These are phyloP conservation scores for Coecobrya sp. DNA, from an alignment of 2,888 invertebrate species.

Conservation along the genomic window DNA sequence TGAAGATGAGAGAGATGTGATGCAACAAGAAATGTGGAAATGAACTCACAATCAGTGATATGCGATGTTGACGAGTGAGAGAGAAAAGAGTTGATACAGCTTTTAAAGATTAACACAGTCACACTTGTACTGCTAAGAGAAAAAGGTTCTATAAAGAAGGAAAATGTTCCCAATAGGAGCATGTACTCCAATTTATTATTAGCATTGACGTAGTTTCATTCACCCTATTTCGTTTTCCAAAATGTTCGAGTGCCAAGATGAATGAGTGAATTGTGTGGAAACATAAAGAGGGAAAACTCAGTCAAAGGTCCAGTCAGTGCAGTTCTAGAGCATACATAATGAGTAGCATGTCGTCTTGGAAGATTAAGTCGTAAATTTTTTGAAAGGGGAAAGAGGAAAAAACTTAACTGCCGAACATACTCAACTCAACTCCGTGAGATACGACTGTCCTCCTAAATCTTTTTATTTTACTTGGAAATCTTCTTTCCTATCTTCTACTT, in stretches of 20 bases:
- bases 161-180: neutral
- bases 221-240: neutral
- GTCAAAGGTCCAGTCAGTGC: constrained; percentile 36
- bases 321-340: constrained; percentile 37
- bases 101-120: constrained; percentile 43
- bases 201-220: neutral
- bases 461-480: constrained; percentile 45
- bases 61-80: neutral
- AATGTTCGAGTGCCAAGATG: constrained; percentile 19
- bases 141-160: neutral
- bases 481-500: constrained; percentile 5
- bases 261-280: neutral
- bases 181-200: constrained; percentile 36
- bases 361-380: constrained; percentile 65
- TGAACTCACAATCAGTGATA: neutral
- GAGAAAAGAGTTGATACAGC: constrained; percentile 36
- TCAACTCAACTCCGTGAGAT: neutral
- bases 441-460: constrained; percentile 34
- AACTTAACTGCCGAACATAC: constrained; percentile 12
- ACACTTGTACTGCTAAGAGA: neutral
- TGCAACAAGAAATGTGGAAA: constrained; percentile 30
- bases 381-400: constrained; percentile 11
- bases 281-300: neutral
- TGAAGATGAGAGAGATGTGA: neutral
- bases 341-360: constrained; percentile 6